Conservation (phyloP, 2,113 vertebrate species). For the Mesembrinibis cayennensis region DNA sequence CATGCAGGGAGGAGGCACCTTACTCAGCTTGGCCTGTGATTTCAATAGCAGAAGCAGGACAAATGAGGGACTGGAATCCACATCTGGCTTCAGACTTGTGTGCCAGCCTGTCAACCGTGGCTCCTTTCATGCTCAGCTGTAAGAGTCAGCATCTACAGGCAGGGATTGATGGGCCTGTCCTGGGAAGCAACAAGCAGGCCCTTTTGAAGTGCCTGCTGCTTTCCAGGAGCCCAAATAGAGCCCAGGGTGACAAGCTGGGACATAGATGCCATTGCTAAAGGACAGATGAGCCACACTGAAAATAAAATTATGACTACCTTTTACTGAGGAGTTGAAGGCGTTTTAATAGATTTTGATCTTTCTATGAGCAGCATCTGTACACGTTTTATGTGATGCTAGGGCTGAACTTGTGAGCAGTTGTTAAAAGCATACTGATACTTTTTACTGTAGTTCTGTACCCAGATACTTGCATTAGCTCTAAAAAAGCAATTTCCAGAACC, state of each 20-base stretch:
- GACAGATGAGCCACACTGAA: background rate
- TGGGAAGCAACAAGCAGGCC: background rate
- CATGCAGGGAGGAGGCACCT: background rate
- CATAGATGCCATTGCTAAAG: background rate
- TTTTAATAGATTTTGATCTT: background rate
- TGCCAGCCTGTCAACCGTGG: rapidly evolving
- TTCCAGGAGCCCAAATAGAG: background rate
- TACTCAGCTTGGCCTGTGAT: background rate
- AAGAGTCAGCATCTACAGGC: background rate
- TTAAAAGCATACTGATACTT: background rate
- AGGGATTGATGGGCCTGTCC: background rate
- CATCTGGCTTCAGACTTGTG: background rate
- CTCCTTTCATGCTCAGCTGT: background rate
- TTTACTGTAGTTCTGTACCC: background rate
- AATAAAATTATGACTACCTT: background rate
- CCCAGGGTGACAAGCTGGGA: background rate
- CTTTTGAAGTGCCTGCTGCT: background rate
- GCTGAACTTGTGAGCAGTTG: background rate
- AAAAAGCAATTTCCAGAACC: background rate
- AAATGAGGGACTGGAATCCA: background rate
- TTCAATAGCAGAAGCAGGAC: background rate
- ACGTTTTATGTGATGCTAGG: background rate
- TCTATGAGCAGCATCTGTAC: background rate
- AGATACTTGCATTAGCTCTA: background rate
- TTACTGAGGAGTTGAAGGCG: background rate